Evolutionary conservation across 2,888 invertebrate species (phyloP).

Genomic region (Druceiella hillmani): DNA sequence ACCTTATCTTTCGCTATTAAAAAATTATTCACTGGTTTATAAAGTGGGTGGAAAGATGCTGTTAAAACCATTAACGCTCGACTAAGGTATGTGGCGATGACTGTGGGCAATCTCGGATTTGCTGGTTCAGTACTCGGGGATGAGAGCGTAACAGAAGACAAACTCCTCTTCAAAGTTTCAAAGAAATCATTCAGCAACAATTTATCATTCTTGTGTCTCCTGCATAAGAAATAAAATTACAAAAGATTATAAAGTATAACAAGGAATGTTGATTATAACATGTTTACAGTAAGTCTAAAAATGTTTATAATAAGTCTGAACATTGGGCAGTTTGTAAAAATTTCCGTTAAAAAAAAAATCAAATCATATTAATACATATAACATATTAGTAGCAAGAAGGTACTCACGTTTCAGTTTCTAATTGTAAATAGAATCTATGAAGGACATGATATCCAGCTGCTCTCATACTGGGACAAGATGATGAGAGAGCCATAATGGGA

Average conservation of each 20-base stretch:
- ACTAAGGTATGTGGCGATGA: conserved; percentile 66
- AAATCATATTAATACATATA: conserved; percentile 5
- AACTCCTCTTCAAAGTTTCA: conserved; percentile 60
- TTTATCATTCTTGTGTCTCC: conserved; percentile 58
- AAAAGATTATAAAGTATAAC: conserved; percentile 12
- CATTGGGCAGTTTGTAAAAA: conserved; percentile 15
- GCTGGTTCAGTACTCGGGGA: conserved; percentile 24
- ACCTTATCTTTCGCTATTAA: conserved; percentile 72
- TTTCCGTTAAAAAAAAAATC: conserved; percentile 2
- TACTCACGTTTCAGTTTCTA: conserved; percentile 63
- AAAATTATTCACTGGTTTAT: conserved; percentile 71
- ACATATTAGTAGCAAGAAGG: conserved; percentile 6
- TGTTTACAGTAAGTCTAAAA: background rate
- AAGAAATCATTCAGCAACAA: conserved; percentile 63
- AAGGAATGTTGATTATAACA: background rate
- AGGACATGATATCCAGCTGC: conserved; percentile 70
- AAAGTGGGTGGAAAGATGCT: conserved; percentile 70
- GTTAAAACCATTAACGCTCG: conserved; percentile 64
- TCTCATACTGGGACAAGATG: conserved; percentile 59
- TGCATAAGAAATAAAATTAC: conserved; percentile 26
- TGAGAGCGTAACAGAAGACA: conserved; percentile 34
- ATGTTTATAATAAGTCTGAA: background rate
- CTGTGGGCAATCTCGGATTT: conserved; percentile 51
- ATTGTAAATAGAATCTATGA: conserved; percentile 65
- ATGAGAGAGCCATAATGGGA: conserved; percentile 64